Evolutionary conservation across 2,888 invertebrate species (phyloP).

Genomic region (Neoscelio sp.): DNA sequence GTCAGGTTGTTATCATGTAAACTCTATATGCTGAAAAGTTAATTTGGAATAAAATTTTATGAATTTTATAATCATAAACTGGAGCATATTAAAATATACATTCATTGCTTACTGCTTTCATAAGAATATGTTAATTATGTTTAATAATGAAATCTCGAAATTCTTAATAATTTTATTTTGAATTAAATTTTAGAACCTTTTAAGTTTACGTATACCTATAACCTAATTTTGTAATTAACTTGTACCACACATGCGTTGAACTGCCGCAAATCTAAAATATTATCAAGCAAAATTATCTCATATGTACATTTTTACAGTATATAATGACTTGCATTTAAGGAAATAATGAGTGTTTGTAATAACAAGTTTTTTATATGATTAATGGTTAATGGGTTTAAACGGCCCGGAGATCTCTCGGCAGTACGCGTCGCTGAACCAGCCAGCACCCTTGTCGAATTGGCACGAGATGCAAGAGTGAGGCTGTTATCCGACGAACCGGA

Average conservation of each 20-base stretch:
- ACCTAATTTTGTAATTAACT: background rate
- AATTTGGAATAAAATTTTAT: too few species aligned
- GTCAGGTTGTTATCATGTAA: too few species aligned
- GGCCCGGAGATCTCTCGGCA: conserved; percentile 47
- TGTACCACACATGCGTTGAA: conserved; percentile 16
- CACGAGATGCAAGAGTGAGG: conserved; percentile 63
- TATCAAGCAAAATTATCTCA: background rate
- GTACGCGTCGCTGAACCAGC: conserved; percentile 60
- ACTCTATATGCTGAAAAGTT: too few species aligned
- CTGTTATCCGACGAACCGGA: conserved; percentile 67
- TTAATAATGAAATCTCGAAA: too few species aligned
- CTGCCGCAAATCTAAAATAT: background rate
- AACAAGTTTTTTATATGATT: conserved; percentile 53
- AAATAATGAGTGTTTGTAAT: conserved; percentile 35
- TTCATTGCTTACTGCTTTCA: too few species aligned
- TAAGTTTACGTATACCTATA: too few species aligned
- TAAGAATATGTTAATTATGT: too few species aligned
- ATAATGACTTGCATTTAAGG: conserved; percentile 8
- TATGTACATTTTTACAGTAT: background rate
- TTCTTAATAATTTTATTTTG: conserved; percentile 14
- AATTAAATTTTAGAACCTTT: too few species aligned
- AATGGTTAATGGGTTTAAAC: conserved; percentile 62
- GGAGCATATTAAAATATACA: too few species aligned
- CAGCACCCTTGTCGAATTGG: conserved; percentile 66
- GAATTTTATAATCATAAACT: too few species aligned